These are phyloP conservation scores for Plutomurus gul DNA, from an alignment of 1,140 invertebrate species.

Conservation along the genomic window DNA sequence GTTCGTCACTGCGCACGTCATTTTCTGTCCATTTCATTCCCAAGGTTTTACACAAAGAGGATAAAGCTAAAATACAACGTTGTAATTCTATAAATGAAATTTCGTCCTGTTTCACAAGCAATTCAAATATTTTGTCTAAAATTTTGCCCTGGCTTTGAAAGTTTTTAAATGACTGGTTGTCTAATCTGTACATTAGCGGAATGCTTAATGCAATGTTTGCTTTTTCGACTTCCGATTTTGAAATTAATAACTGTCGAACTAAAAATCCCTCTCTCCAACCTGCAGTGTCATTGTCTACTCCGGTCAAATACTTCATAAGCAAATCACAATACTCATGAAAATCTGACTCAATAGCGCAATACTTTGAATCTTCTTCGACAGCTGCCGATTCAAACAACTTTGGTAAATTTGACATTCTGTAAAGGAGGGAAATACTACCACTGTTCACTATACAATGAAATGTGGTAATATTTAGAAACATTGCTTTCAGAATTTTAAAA, in stretches of 20 bases:
- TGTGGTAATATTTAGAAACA: neutral
- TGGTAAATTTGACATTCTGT: neutral
- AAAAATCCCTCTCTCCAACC: conserved; percentile 42
- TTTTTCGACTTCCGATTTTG: neutral
- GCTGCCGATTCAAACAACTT: neutral
- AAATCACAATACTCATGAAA: conserved; percentile 16
- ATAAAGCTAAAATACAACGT: conserved; percentile 32
- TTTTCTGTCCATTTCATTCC: conserved; percentile 20
- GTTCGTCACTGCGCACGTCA: neutral
- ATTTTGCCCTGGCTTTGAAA: conserved; percentile 34
- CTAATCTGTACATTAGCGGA: conserved; percentile 29
- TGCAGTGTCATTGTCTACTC: conserved; percentile 32
- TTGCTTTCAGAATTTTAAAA: conserved; percentile 30
- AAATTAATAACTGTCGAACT: conserved; percentile 13
- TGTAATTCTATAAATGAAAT: conserved; percentile 6
- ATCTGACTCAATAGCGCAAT: neutral
- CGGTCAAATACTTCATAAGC: neutral
- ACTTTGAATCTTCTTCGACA: neutral
- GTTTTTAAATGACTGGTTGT: neutral
- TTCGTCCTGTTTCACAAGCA: neutral
- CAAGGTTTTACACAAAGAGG: neutral
- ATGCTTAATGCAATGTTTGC: neutral
- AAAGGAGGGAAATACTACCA: neutral
- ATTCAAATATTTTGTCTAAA: conserved; percentile 29
- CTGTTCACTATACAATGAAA: conserved; percentile 11